Evolutionary conservation across 2,797 vertebrate species (phyloP).

Genomic region (Oceanodroma leucorhoa): DNA sequence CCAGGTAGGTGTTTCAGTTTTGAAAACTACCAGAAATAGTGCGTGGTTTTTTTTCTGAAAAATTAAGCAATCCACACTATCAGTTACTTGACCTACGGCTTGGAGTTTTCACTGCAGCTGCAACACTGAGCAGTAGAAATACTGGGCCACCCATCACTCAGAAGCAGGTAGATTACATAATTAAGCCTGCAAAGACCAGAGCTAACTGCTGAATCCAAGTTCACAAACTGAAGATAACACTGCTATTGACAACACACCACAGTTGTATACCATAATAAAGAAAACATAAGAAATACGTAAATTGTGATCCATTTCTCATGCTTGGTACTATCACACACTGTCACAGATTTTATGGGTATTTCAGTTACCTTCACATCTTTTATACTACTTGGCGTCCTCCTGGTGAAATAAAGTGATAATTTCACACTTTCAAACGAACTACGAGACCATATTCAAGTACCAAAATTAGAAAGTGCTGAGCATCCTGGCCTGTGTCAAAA

Average conservation of each 20-base stretch:
- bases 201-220: not conserved
- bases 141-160: rapidly evolving
- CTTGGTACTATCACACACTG: rapidly evolving
- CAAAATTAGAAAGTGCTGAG: not conserved
- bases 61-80: not conserved
- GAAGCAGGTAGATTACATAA: not conserved
- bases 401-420: not conserved
- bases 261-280: rapidly evolving
- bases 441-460: rapidly evolving
- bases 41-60: not conserved
- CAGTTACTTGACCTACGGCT: not conserved
- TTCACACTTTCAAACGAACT: not conserved
- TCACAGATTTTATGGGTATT: not conserved
- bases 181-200: not conserved
- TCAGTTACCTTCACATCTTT: not conserved
- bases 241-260: not conserved
- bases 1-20: not conserved
- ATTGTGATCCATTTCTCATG: not conserved
- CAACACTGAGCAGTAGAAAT: not conserved
- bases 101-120: not conserved
- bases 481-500: not conserved
- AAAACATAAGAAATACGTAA: not conserved
- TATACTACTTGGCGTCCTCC: not conserved
- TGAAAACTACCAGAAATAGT: rapidly evolving
- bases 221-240: not conserved